Evolutionary conservation across 1,140 invertebrate genomes (phyloP).

Genomic region (Drosophila bocqueti): DNA sequence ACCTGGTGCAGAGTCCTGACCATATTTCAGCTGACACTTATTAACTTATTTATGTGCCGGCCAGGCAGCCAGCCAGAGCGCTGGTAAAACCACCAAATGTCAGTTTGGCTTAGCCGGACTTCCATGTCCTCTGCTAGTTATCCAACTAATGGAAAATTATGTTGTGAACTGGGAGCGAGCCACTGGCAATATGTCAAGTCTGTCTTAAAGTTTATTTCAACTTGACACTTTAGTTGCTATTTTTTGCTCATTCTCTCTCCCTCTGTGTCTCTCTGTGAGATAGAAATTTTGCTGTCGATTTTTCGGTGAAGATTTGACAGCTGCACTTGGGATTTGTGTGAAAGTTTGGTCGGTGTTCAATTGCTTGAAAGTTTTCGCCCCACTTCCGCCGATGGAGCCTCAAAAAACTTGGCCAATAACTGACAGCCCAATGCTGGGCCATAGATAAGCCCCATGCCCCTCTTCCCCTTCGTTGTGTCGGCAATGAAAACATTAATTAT

Average conservation of each 20-base stretch:
- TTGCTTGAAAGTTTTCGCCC: slow-evolving; percentile 48
- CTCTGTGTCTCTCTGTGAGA: slow-evolving; percentile 4
- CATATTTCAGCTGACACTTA: slow-evolving; percentile 47
- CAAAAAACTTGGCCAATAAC: slow-evolving; percentile 38
- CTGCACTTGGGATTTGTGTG: slow-evolving; percentile 44
- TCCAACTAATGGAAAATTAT: slow-evolving; percentile 71
- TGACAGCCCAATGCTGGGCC: slow-evolving; percentile 33
- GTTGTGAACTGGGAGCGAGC: slow-evolving; percentile 38
- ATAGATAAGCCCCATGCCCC: slow-evolving; percentile 14
- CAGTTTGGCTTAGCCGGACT: slow-evolving; percentile 14
- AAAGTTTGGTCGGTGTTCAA: slow-evolving; percentile 44
- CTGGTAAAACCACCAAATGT: slow-evolving; percentile 28
- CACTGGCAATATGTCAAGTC: slow-evolving; percentile 52
- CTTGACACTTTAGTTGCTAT: slow-evolving; percentile 29
- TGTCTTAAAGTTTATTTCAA: slow-evolving; percentile 54
- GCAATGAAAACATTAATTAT: slow-evolving; percentile 64
- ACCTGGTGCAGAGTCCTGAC: slow-evolving; percentile 9
- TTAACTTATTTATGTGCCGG: slow-evolving; percentile 69
- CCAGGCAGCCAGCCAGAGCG: slow-evolving; percentile 21
- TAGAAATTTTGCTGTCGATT: slow-evolving; percentile 38
- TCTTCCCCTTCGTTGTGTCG: neutral
- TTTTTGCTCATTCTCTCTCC: neutral
- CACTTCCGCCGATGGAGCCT: neutral
- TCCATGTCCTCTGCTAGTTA: slow-evolving; percentile 38
- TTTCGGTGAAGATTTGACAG: slow-evolving; percentile 40